Evolutionary conservation across 2,113 vertebrate genomes (phyloP).

Genomic region (Pelecanus crispus): DNA sequence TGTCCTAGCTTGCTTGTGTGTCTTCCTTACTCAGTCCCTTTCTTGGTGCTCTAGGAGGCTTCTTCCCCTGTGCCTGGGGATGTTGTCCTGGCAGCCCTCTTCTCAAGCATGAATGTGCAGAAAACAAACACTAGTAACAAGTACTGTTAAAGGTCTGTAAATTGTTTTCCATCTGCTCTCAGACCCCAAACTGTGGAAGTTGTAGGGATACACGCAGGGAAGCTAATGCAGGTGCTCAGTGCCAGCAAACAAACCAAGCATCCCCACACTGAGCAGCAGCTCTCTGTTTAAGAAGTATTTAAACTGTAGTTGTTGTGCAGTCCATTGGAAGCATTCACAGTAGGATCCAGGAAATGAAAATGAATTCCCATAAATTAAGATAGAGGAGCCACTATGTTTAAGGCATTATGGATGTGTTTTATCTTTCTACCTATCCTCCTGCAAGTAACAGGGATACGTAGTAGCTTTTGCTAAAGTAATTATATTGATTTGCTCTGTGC

Average conservation of each 20-base stretch:
- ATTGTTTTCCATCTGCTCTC: not conserved
- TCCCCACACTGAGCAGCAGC: not conserved
- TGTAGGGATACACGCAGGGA: not conserved
- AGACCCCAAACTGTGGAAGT: not conserved
- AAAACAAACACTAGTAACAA: not conserved
- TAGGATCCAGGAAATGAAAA: conserved; percentile 57
- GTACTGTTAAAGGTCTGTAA: not conserved
- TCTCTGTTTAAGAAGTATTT: not conserved
- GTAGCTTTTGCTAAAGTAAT: not conserved
- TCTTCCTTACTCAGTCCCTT: not conserved
- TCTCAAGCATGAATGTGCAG: not conserved
- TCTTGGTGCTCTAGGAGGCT: not conserved
- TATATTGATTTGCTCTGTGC: conserved; percentile 1
- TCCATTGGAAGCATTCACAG: not conserved
- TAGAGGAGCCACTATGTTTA: not conserved
- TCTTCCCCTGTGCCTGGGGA: not conserved
- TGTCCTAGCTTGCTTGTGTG: not conserved
- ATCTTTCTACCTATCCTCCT: not conserved
- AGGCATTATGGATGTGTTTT: not conserved
- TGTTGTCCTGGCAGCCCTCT: not conserved
- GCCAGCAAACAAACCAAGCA: not conserved
- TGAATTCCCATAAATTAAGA: conserved; percentile 57
- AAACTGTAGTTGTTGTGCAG: not conserved
- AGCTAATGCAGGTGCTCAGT: not conserved
- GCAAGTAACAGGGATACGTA: not conserved